phyloP scores from a whole-genome alignment of 2,113 vertebrate genomes.

The Saimiri boliviensis region DNA sequence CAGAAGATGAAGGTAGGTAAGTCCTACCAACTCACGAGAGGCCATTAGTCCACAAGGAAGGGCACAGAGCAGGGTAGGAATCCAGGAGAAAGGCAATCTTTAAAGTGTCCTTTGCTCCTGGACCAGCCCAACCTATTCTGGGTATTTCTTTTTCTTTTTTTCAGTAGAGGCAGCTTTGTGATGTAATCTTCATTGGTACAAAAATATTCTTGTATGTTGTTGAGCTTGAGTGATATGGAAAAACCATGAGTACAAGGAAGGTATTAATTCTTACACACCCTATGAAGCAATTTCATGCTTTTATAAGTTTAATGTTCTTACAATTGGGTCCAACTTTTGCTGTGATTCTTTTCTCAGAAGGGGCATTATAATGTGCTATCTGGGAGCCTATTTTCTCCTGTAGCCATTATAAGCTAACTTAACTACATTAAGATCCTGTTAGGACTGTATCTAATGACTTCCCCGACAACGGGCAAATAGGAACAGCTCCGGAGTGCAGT shows the following conservation, averaged over 20 bases:
- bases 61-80: neutral
- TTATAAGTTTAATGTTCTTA: conserved; percentile 63
- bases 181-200: neutral
- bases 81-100: neutral
- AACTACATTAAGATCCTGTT: conserved; percentile 47
- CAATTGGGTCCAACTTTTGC: conserved; percentile 49
- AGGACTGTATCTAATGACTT: neutral
- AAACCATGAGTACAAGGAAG: neutral
- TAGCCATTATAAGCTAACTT: conserved; percentile 47
- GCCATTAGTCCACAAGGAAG: neutral
- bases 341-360: conserved; percentile 57
- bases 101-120: neutral
- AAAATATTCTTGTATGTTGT: neutral
- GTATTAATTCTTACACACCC: neutral
- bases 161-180: neutral
- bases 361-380: neutral
- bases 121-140: neutral
- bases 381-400: conserved; percentile 26
- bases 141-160: neutral
- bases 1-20: neutral
- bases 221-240: neutral
- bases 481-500: too few species aligned
- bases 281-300: conserved; percentile 58
- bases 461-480: too few species aligned
- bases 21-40: neutral